These are phyloP conservation scores for Stichodactyla mertensii DNA, from an alignment of 64 coral and sea anemone genomes.

Conservation along the genomic window DNA sequence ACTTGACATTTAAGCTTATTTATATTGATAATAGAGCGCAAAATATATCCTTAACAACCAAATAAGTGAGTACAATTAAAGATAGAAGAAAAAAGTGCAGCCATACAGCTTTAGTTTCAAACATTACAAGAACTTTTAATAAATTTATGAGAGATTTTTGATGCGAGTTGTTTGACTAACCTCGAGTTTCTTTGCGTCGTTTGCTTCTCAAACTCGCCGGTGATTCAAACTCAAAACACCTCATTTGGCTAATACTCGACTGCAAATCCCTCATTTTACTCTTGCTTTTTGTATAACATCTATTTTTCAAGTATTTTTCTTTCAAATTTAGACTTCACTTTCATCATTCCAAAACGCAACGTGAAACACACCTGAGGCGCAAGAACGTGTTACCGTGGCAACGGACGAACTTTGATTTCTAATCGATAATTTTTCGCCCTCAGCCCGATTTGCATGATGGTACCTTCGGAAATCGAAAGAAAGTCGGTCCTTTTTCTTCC, in stretches of 20 bases:
- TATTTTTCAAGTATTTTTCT: neutral
- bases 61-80: neutral
- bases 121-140: neutral
- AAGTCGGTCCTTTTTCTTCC: neutral
- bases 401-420: neutral
- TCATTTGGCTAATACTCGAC: neutral
- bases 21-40: too few species aligned
- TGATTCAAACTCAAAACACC: neutral
- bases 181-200: neutral
- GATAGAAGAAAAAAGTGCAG: neutral
- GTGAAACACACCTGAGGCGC: neutral
- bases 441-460: neutral
- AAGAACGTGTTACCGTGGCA: neutral
- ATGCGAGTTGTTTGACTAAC: neutral
- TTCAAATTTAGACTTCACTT: neutral
- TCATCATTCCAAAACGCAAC: neutral
- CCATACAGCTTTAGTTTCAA: neutral
- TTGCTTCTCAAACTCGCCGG: neutral
- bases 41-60: neutral
- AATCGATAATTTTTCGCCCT: neutral
- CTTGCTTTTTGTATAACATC: neutral
- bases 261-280: constrained; percentile 9
- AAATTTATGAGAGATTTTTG: neutral
- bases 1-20: too few species aligned
- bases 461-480: neutral